A percentile compares a stretch with the other conserved stretches of the same genome.
These are phyloP conservation scores for Galeruca laticollis DNA, from an alignment of 2,888 invertebrate species.

Conservation along the genomic window DNA sequence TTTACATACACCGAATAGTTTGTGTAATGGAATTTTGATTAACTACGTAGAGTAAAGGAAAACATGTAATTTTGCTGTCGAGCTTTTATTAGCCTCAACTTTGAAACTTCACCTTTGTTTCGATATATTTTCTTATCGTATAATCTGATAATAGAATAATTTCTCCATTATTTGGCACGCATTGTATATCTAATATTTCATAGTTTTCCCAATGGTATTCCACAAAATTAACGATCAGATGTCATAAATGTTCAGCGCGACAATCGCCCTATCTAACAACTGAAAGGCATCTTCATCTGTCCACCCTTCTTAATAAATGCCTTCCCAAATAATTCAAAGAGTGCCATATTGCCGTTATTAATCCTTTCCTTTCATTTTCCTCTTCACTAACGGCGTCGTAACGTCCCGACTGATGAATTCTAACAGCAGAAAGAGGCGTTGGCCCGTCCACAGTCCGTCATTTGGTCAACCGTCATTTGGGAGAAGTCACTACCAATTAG, in stretches of 20 bases:
- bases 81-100: no score
- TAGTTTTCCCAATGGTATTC: no score
- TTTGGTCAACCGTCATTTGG: constrained; percentile 18
- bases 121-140: neutral
- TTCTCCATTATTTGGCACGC: no score
- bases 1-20: constrained; percentile 36
- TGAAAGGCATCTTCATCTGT: constrained; percentile 11
- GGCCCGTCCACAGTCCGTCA: constrained; percentile 21
- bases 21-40: constrained; percentile 30
- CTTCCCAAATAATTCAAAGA: constrained; percentile 32
- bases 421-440: constrained; percentile 21
- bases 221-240: no score
- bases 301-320: constrained; percentile 25
- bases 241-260: neutral
- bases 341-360: constrained; percentile 39
- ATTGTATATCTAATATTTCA: no score
- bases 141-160: no score
- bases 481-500: constrained; percentile 13
- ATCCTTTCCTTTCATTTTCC: constrained; percentile 36
- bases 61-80: constrained; percentile 29
- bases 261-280: neutral
- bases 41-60: constrained; percentile 13
- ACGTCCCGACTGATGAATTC: constrained; percentile 28
- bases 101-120: neutral
- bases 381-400: constrained; percentile 15